A percentile compares a stretch with the other conserved stretches of the same genome.
Conservation (phyloP, 1,140 invertebrate genomes). For the Bombyx mandarina region DNA sequence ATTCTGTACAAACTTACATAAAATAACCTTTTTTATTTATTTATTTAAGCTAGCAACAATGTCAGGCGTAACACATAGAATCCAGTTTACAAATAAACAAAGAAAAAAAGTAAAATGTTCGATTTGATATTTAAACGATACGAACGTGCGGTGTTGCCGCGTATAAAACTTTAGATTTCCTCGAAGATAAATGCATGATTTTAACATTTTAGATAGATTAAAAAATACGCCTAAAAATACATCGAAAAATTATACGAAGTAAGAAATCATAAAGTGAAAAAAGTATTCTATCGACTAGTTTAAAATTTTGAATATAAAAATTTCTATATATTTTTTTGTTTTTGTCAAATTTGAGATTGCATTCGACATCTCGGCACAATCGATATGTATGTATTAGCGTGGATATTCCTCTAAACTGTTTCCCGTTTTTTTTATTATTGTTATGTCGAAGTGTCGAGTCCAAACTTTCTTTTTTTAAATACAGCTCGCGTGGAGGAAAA, state of each 20-base stretch:
- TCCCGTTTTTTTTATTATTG: conserved; percentile 10
- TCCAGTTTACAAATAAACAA: conserved; percentile 43
- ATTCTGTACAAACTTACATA: conserved; percentile 68
- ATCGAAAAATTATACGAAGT: conserved; percentile 35
- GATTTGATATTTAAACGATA: conserved; percentile 13
- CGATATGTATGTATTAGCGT: conserved; percentile 53
- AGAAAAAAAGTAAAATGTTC: conserved; percentile 49
- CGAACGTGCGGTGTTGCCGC: neutral
- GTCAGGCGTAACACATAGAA: conserved; percentile 53
- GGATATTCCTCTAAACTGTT: conserved; percentile 13
- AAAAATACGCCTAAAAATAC: conserved; percentile 40
- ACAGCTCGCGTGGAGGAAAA: conserved; percentile 50
- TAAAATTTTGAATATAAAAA: conserved; percentile 68
- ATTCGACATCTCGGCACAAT: conserved; percentile 49
- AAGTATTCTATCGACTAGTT: conserved; percentile 62
- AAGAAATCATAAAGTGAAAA: neutral
- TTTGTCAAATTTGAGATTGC: conserved; percentile 34
- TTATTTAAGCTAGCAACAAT: conserved; percentile 63
- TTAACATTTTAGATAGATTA: neutral
- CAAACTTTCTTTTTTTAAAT: conserved; percentile 39
- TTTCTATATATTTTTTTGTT: conserved; percentile 49
- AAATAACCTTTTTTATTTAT: conserved; percentile 63
- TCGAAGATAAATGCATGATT: conserved; percentile 57
- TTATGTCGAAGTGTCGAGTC: conserved; percentile 46
- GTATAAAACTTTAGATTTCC: conserved; percentile 28